phyloP scores from a whole-genome alignment of 2,888 invertebrate genomes.

The Drosophila fulvimacula region DNA sequence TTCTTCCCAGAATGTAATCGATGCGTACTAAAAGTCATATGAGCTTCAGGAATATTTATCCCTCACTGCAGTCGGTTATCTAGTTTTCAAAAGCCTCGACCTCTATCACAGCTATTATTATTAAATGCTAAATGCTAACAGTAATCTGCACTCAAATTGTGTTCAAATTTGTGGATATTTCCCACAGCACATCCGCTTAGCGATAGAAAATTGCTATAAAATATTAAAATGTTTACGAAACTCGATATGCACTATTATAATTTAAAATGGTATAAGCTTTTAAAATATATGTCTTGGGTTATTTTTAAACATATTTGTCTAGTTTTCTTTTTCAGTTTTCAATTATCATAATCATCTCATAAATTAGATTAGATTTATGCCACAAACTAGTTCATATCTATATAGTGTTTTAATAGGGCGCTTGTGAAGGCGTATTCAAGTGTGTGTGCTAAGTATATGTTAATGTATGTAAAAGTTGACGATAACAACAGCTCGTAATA shows the following conservation, averaged over 20 bases:
- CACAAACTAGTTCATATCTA: conserved; percentile 33
- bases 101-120: background rate
- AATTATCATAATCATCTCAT: conserved; percentile 27
- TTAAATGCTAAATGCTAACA: background rate
- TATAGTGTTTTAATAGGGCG: background rate
- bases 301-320: conserved; percentile 1
- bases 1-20: background rate
- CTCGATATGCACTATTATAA: no score
- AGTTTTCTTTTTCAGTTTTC: background rate
- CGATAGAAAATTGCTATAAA: background rate
- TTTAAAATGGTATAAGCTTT: no score
- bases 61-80: background rate
- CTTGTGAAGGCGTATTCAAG: background rate
- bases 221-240: no score
- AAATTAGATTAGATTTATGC: conserved; percentile 10
- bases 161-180: background rate
- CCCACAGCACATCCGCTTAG: conserved; percentile 9
- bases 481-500: background rate
- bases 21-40: background rate
- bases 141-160: background rate
- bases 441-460: conserved; percentile 1
- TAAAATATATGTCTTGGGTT: no score
- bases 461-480: background rate
- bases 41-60: background rate
- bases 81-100: background rate